A percentile compares a stretch with the other conserved stretches of the same genome.
Evolutionary conservation across 2,888 invertebrate species (phyloP).

Genomic region (Nemapogon koenigi): DNA sequence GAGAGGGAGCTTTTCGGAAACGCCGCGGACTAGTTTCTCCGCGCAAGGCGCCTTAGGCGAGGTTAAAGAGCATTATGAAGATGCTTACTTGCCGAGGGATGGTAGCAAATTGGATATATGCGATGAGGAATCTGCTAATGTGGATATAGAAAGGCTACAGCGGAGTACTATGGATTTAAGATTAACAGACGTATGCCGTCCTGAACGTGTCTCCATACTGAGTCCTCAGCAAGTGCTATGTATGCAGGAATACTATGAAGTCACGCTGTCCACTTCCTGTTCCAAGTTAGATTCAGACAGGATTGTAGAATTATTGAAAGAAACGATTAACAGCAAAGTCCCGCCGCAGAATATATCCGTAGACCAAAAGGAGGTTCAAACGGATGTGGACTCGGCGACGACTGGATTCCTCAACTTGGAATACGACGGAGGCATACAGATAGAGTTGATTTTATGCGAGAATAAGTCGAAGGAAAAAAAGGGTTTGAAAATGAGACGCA

Average conservation of each 20-base stretch:
- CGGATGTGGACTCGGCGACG: constrained; percentile 23
- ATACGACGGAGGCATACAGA: constrained; percentile 85
- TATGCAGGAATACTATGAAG: constrained; percentile 67
- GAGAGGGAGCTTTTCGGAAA: constrained; percentile 49
- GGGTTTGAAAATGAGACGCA: constrained; percentile 83
- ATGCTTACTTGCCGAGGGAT: constrained; percentile 45
- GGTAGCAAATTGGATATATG: constrained; percentile 34
- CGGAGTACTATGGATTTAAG: constrained; percentile 51
- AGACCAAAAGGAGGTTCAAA: constrained; percentile 40
- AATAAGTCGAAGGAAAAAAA: constrained; percentile 75
- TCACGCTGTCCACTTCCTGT: constrained; percentile 80
- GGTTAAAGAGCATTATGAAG: constrained; percentile 49
- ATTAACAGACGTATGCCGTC: constrained; percentile 42
- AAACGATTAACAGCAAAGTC: constrained; percentile 79
- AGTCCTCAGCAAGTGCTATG: constrained; percentile 48
- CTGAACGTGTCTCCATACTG: constrained; percentile 34
- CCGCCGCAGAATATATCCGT: constrained; percentile 68
- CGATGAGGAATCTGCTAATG: constrained; percentile 30
- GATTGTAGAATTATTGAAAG: constrained; percentile 80
- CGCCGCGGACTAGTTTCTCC: constrained; percentile 51
- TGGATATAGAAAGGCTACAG: constrained; percentile 47
- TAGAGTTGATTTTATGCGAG: constrained; percentile 81
- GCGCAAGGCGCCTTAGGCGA: constrained; percentile 51
- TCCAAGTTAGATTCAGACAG: constrained; percentile 80
- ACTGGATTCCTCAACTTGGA: constrained; percentile 70